phyloP scores from a whole-genome alignment of 2,888 invertebrate genomes.

The Caenorhabditis becei region DNA sequence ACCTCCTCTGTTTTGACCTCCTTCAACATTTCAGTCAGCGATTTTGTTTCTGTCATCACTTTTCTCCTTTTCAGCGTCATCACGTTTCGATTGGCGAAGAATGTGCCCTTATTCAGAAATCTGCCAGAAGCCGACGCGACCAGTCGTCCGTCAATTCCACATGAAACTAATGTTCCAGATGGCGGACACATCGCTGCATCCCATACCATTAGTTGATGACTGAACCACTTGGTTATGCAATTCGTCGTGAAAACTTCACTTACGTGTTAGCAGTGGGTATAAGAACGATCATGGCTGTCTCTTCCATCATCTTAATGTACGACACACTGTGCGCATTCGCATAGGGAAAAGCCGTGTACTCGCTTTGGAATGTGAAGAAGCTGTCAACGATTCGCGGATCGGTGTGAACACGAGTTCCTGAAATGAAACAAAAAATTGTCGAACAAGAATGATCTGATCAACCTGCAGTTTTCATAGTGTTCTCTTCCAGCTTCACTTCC shows the following conservation, averaged over 20 bases:
- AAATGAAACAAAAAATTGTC: background rate
- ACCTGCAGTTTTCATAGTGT: constrained; percentile 62
- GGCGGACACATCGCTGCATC: constrained; percentile 51
- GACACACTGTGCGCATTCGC: constrained; percentile 38
- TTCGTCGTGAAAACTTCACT: background rate
- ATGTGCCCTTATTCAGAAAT: constrained; percentile 12
- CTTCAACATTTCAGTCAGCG: constrained; percentile 14
- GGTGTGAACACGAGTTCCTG: constrained; percentile 40
- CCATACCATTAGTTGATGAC: constrained; percentile 62
- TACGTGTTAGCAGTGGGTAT: constrained; percentile 60
- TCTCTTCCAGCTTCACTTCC: constrained; percentile 52
- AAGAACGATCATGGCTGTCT: constrained; percentile 34
- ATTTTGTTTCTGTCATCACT: constrained; percentile 2
- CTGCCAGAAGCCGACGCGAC: constrained; percentile 38
- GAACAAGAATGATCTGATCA: background rate
- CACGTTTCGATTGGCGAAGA: constrained; percentile 33
- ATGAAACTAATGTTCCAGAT: constrained; percentile 53
- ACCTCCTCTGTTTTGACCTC: constrained; percentile 12
- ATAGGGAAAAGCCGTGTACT: constrained; percentile 37
- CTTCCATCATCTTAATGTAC: constrained; percentile 46
- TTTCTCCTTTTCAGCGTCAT: constrained; percentile 27
- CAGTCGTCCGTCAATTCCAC: constrained; percentile 64
- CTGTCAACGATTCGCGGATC: constrained; percentile 47
- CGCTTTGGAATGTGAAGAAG: constrained; percentile 63
- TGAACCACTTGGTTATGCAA: constrained; percentile 7